phyloP scores from a whole-genome alignment of 2,888 invertebrate genomes.

The Hyalella azteca region DNA sequence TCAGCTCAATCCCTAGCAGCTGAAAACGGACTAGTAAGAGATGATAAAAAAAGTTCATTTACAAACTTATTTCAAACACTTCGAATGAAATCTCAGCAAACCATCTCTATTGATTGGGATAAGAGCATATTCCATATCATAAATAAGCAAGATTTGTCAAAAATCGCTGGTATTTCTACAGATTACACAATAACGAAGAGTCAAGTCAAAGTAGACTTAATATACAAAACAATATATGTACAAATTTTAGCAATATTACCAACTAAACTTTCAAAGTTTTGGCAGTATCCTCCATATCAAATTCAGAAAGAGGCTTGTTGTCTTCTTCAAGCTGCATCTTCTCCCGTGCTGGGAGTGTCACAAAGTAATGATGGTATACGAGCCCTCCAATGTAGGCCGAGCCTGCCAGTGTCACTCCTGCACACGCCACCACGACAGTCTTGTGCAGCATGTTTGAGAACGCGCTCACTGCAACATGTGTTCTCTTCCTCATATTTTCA shows the following conservation, averaged over 20 bases:
- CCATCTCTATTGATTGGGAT: too few relatives aligned
- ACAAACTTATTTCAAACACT: too few relatives aligned
- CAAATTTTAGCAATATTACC: not conserved
- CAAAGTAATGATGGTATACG: conserved; percentile 12
- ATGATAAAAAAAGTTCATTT: too few relatives aligned
- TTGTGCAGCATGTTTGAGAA: not conserved
- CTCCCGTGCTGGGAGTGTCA: not conserved
- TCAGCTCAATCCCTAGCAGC: too few relatives aligned
- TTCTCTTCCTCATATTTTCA: not conserved
- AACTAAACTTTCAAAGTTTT: conserved; percentile 3
- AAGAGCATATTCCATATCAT: too few relatives aligned
- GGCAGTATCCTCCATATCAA: not conserved
- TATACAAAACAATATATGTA: too few relatives aligned
- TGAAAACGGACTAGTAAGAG: too few relatives aligned
- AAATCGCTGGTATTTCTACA: too few relatives aligned
- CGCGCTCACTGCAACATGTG: not conserved
- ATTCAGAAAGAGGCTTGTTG: not conserved
- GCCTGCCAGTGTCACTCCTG: not conserved
- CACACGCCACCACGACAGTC: not conserved
- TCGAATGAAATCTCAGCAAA: too few relatives aligned
- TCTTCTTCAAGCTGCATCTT: not conserved
- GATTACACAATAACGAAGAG: too few relatives aligned
- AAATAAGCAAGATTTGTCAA: too few relatives aligned
- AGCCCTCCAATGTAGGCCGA: not conserved
- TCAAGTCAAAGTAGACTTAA: too few relatives aligned